Evolutionary conservation across 1,140 invertebrate species (phyloP), one percentile per base, ranked within the genome.

Genomic region (Dufourea novaeangliae): DNA sequence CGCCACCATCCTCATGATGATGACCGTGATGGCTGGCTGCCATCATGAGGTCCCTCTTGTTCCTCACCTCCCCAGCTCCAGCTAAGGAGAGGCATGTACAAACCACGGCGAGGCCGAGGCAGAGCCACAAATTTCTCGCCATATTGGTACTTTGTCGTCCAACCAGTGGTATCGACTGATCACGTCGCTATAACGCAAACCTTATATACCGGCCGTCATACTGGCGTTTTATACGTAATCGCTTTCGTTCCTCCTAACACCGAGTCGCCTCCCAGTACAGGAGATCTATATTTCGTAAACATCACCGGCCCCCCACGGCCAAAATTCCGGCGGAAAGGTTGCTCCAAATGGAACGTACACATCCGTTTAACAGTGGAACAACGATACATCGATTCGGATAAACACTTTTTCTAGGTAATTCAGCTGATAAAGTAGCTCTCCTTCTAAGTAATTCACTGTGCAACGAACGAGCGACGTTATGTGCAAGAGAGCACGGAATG

Each of bases 31-130:
- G 46, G 46, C 46, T 50, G 46, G 46, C 46, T 5, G 46, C 46
- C 20, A 50, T n/a, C 5, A 87, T 87, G 46, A 94, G 92, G 82
- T 90, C 88, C 61, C 62, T 32, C 50, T 57, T 56, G 37, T 29
- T 63, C 57, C 78, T 78, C 17, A 79, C 37, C 54, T 87, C 78
- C 37, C 80, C 81, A 2, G 86, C 86, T 22, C 75, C 80, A 22
- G 84, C 72, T 8, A 81, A 4, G 50, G 71, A 77, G 10, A 87
- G 46, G 11, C 81, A 17, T 11, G 63, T 52, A 37, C 66, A 88
- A 22, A 85, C 46, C 56, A 85, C 61, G 50, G 70, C 76, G 41
- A 83, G 12, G 39, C 56, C 68, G 34, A 87, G 54, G 67, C 75
- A 69, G 39, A 78, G 62, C 62, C 78, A 72, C 44, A 67, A 61